Evolutionary conservation across 1,140 invertebrate genomes (phyloP), one percentile per base, ranked within the genome.

Genomic region (Zaprionus capensis): DNA sequence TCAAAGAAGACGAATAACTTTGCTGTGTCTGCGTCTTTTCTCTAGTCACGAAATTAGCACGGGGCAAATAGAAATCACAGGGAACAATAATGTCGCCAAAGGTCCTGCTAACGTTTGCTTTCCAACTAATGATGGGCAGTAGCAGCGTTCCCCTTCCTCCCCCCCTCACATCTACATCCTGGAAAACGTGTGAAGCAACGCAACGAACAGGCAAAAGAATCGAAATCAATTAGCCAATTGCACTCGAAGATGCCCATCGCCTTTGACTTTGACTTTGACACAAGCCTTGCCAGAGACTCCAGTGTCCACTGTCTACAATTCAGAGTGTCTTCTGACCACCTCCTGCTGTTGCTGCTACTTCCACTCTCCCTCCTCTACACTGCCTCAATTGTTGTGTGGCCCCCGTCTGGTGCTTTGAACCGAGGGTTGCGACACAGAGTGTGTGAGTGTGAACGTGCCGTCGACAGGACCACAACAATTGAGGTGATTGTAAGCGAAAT

Each of bases 211-310:
- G 49, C 70, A 51, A 87, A 84, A 80, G 85, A 88, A 84, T 88
- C 78, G 81, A 88, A 88, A 88, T 88, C 84, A 88, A 88, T 88
- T 88, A 88, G 84, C 84, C 84, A 88, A 88, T 88, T 88, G 86
- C 84, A 84, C 85, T 90, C 68, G 75, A 84, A 90, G 78, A 84
- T 74, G 81, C 64, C 70, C 80, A 76, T 62, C 67, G 64, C 67
- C 79, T 63, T 46, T 53, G 62, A 63, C 65, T 57, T 72, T 57
- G 75, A 44, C 58, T 59, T 70, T 70, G 72, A 70, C 71, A 68
- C 65, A 73, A 46, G 49, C 46, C 58, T 55, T 62, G 57, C 36
- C 15, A 26, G 56, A 56, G 12, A 36, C 14, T 9, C 28, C 26
- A 26, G 24, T 26, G 24, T 59, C 14, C 28, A 17, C 20, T 5